Conservation (phyloP, 2,888 invertebrate genomes). For the Coremacera marginata region DNA sequence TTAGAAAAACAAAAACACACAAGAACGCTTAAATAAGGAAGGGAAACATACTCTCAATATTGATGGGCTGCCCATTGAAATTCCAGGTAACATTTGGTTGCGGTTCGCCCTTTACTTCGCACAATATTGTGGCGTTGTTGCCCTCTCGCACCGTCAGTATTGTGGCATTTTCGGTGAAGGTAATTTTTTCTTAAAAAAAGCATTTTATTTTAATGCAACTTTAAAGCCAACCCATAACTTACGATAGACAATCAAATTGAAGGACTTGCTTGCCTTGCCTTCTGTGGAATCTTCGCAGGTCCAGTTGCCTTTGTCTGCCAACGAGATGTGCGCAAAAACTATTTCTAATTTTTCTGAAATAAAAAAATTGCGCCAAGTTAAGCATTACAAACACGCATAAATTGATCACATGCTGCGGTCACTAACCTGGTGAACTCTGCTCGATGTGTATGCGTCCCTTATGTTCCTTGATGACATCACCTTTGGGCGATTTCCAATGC, state of each 20-base stretch:
- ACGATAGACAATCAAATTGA: slow-evolving; percentile 69
- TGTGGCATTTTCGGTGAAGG: slow-evolving; percentile 72
- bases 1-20: slow-evolving; percentile 42
- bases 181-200: slow-evolving; percentile 70
- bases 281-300: slow-evolving; percentile 63
- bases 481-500: slow-evolving; percentile 68
- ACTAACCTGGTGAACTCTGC: slow-evolving; percentile 61
- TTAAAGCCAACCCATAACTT: slow-evolving; percentile 52
- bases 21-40: neutral
- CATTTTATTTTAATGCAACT: neutral
- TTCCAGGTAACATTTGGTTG: slow-evolving; percentile 70
- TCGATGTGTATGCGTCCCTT: slow-evolving; percentile 70
- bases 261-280: slow-evolving; percentile 56
- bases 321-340: slow-evolving; percentile 70
- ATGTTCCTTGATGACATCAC: slow-evolving; percentile 64
- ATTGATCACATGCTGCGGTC: neutral
- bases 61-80: slow-evolving; percentile 68
- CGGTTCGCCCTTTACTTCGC: slow-evolving; percentile 70
- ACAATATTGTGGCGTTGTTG: slow-evolving; percentile 69
- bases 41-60: slow-evolving; percentile 57
- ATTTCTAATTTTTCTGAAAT: slow-evolving; percentile 67
- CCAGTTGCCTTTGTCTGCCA: slow-evolving; percentile 71
- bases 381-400: slow-evolving; percentile 5
- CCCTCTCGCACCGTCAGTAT: slow-evolving; percentile 71
- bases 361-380: slow-evolving; percentile 41